phyloP scores from a whole-genome alignment of 2,113 vertebrate species.

The Hyaena hyaena region DNA sequence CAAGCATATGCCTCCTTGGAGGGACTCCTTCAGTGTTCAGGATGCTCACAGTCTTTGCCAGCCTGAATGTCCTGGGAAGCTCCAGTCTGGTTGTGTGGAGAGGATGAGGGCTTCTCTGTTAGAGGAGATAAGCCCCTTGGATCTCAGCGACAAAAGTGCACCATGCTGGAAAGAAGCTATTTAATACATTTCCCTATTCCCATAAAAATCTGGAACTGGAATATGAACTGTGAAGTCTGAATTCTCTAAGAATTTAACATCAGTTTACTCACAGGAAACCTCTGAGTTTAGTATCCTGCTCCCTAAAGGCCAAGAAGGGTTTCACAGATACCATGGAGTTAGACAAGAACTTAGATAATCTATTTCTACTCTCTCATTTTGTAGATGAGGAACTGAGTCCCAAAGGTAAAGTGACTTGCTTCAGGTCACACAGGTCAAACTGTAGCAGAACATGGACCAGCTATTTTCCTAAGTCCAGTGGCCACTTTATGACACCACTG shows the following conservation, averaged over 20 bases:
- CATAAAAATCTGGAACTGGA: neutral
- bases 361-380: neutral
- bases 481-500: neutral
- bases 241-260: conserved; percentile 31
- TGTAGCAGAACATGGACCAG: neutral
- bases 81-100: neutral
- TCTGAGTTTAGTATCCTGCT: neutral
- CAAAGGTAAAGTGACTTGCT: neutral
- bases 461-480: neutral
- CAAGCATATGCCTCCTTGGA: neutral
- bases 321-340: neutral
- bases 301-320: neutral
- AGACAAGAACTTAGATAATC: neutral
- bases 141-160: neutral
- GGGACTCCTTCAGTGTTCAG: neutral
- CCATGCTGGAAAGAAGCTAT: neutral
- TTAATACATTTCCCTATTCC: neutral
- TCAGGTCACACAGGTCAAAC: neutral
- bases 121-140: neutral
- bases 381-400: neutral
- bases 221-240: neutral
- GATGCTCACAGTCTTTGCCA: neutral
- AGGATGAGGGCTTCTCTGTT: neutral
- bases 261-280: neutral
- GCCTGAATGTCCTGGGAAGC: neutral